Percentiles rank a stretch among this genome's conserved stretches.
These are phyloP conservation scores for Aegypius monachus DNA, from an alignment of 2,113 vertebrate genomes.

Conservation along the genomic window DNA sequence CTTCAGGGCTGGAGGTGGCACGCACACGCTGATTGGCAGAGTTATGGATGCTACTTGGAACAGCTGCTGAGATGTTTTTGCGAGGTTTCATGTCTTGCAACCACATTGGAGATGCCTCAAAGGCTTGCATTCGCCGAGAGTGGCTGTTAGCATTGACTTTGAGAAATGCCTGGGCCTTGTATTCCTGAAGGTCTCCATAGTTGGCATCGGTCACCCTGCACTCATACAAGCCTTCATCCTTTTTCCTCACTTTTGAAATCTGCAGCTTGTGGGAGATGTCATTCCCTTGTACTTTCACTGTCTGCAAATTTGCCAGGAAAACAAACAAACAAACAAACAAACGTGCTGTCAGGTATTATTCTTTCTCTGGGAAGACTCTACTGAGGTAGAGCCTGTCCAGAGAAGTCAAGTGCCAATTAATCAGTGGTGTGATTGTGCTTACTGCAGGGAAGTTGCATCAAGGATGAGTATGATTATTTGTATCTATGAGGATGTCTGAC, in stretches of 20 bases:
- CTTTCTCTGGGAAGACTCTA: background rate
- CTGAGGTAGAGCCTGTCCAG: background rate
- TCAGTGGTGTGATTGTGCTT: background rate
- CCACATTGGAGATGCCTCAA: constrained; percentile 91
- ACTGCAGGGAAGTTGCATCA: constrained; percentile 17
- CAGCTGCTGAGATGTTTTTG: constrained; percentile 76
- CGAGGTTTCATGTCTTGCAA: constrained; percentile 89
- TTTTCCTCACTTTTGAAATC: constrained; percentile 91
- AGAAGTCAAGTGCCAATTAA: background rate
- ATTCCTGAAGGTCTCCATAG: constrained; percentile 90
- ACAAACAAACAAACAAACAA: background rate
- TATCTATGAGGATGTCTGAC: background rate
- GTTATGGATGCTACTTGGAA: constrained; percentile 79
- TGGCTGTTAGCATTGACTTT: constrained; percentile 85
- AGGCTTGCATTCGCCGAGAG: constrained; percentile 82
- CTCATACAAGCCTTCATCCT: constrained; percentile 91
- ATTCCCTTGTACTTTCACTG: constrained; percentile 97
- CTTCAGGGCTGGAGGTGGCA: constrained; percentile 85
- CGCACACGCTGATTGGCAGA: constrained; percentile 80
- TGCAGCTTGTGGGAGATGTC: constrained; percentile 97
- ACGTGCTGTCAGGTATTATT: background rate
- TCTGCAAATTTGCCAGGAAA: constrained; percentile 76
- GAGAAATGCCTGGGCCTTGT: constrained; percentile 91
- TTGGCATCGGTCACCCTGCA: constrained; percentile 92
- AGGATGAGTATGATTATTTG: background rate